These are phyloP conservation scores for Drosophila antonietae DNA, from an alignment of 2,888 invertebrate genomes.

Conservation along the genomic window DNA sequence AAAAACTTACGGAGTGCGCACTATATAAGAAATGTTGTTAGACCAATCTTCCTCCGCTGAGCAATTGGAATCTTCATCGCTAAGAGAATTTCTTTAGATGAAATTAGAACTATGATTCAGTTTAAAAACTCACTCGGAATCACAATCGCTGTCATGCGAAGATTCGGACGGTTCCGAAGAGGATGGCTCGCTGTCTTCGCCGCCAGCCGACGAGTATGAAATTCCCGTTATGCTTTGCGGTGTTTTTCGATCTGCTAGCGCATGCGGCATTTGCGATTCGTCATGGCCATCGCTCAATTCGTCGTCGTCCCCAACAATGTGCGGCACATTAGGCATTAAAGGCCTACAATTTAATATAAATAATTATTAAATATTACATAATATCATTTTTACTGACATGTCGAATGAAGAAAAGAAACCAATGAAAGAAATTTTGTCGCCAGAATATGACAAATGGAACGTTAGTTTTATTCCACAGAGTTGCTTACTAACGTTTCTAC, in stretches of 20 bases:
- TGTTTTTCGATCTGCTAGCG: neutral
- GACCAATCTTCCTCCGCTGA: constrained; percentile 53
- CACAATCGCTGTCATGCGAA: neutral
- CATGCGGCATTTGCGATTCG: neutral
- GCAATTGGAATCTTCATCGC: constrained; percentile 20
- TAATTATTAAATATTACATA: neutral
- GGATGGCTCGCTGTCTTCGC: neutral
- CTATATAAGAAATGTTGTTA: constrained; percentile 32
- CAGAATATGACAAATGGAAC: neutral
- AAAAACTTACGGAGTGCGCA: constrained; percentile 40
- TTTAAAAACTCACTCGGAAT: constrained; percentile 29
- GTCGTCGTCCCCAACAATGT: constrained; percentile 61
- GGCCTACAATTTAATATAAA: constrained; percentile 29
- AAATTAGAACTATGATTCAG: neutral
- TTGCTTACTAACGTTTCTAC: neutral
- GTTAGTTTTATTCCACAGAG: constrained; percentile 6
- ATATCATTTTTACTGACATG: constrained; percentile 13
- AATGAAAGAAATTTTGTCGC: too few relatives aligned
- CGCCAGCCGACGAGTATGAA: neutral
- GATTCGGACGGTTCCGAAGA: neutral
- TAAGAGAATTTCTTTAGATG: neutral
- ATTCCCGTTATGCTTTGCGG: too few relatives aligned
- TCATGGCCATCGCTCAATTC: constrained; percentile 7
- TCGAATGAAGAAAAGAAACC: neutral
- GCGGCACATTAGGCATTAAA: constrained; percentile 19